Evolutionary conservation across 2,113 vertebrate genomes (phyloP).

Genomic region (Anolis sagrei): DNA sequence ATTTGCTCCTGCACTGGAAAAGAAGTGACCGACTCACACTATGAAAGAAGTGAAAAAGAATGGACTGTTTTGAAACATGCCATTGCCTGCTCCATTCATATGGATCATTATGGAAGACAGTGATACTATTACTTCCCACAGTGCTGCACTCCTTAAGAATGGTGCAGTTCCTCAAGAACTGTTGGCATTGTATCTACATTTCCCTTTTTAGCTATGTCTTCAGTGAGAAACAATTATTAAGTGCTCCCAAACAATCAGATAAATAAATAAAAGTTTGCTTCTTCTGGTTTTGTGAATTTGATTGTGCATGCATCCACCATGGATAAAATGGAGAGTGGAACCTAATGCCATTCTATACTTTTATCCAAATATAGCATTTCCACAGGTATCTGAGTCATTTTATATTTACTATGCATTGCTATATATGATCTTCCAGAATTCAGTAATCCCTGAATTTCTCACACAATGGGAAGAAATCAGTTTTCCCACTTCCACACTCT

Average conservation of each 20-base stretch:
- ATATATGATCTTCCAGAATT: not conserved
- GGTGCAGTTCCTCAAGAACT: too few species aligned
- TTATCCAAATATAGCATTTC: constrained; percentile 49
- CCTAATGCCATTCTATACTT: constrained; percentile 32
- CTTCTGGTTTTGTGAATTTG: not conserved
- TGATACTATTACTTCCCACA: not conserved
- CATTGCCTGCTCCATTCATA: not conserved
- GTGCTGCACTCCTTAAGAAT: too few species aligned
- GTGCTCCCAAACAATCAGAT: not conserved
- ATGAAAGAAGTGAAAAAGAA: not conserved
- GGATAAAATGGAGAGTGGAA: not conserved
- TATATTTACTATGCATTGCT: not conserved
- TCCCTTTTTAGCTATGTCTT: not conserved
- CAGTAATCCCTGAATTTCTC: not conserved
- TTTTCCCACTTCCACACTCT: not conserved
- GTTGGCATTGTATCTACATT: too few species aligned
- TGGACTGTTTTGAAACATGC: not conserved
- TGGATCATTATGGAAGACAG: not conserved
- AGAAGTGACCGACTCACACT: not conserved
- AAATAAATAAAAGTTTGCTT: too few species aligned
- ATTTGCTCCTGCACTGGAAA: not conserved
- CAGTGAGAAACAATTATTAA: not conserved
- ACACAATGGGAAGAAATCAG: not conserved
- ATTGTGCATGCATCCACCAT: not conserved
- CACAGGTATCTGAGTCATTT: not conserved